Evolutionary conservation across 2,797 vertebrate species (phyloP).

Genomic region (Cirrhinus mrigala): DNA sequence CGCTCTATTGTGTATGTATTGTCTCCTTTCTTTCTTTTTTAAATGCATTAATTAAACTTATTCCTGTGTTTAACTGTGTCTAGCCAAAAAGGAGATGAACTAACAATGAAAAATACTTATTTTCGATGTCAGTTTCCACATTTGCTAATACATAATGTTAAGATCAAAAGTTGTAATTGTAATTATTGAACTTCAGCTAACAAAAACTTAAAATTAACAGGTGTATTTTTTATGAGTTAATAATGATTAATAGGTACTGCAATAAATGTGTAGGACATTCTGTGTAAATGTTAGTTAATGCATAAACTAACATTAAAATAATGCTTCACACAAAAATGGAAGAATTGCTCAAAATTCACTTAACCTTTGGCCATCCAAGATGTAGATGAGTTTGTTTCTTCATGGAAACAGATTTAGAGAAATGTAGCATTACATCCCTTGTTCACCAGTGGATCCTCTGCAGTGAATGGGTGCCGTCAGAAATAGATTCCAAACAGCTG

Average conservation of each 20-base stretch:
- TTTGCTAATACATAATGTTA: too few species aligned
- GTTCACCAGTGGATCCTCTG: background rate
- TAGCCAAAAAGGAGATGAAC: too few species aligned
- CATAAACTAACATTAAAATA: background rate
- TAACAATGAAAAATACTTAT: background rate
- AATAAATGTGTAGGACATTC: too few species aligned
- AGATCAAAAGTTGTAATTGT: too few species aligned
- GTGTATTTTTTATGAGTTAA: too few species aligned
- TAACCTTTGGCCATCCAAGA: background rate
- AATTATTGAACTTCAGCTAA: too few species aligned
- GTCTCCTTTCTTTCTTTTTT: background rate
- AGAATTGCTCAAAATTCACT: too few species aligned
- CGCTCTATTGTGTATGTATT: constrained; percentile 87
- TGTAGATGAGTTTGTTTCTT: too few species aligned
- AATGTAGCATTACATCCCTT: background rate
- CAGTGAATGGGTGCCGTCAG: background rate
- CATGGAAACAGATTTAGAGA: background rate
- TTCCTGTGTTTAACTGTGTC: background rate
- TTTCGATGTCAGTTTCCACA: too few species aligned
- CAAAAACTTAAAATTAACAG: too few species aligned
- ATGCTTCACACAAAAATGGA: background rate
- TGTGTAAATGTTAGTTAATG: too few species aligned
- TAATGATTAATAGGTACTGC: too few species aligned
- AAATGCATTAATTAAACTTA: background rate
- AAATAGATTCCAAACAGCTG: background rate